These are phyloP conservation scores for Apocheima hispidaria DNA, from an alignment of 2,888 invertebrate genomes.

Conservation along the genomic window DNA sequence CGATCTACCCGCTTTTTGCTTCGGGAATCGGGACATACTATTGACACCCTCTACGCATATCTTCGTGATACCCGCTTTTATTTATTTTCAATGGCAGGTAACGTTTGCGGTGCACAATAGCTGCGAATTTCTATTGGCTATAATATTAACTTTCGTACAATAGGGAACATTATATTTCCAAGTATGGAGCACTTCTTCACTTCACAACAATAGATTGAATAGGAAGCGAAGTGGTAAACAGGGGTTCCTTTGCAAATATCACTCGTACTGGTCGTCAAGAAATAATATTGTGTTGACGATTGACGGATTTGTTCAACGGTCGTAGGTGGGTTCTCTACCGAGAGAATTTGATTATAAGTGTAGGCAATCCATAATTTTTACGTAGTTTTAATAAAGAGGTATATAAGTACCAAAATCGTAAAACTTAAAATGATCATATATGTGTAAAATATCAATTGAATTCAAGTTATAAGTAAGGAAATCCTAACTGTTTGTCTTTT, in stretches of 20 bases:
- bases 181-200: constrained; percentile 82
- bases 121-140: constrained; percentile 78
- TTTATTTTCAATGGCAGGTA: constrained; percentile 77
- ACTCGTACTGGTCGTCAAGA: not conserved
- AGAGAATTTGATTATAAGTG: too few relatives aligned
- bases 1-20: constrained; percentile 66
- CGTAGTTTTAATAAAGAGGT: too few relatives aligned
- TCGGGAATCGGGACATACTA: constrained; percentile 62
- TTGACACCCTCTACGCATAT: constrained; percentile 57
- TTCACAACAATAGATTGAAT: constrained; percentile 83
- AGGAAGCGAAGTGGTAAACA: constrained; percentile 84
- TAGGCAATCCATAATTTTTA: too few relatives aligned
- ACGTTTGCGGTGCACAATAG: constrained; percentile 73
- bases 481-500: too few relatives aligned
- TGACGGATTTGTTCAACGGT: not conserved
- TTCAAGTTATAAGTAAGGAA: too few relatives aligned
- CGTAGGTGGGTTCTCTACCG: too few relatives aligned
- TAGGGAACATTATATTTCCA: constrained; percentile 82
- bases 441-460: too few relatives aligned
- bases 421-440: too few relatives aligned
- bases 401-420: too few relatives aligned
- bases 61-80: constrained; percentile 70
- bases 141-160: constrained; percentile 84
- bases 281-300: not conserved
- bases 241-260: constrained; percentile 68